phyloP scores from a whole-genome alignment of 2,113 vertebrate species.

The Peromyscus californicus region DNA sequence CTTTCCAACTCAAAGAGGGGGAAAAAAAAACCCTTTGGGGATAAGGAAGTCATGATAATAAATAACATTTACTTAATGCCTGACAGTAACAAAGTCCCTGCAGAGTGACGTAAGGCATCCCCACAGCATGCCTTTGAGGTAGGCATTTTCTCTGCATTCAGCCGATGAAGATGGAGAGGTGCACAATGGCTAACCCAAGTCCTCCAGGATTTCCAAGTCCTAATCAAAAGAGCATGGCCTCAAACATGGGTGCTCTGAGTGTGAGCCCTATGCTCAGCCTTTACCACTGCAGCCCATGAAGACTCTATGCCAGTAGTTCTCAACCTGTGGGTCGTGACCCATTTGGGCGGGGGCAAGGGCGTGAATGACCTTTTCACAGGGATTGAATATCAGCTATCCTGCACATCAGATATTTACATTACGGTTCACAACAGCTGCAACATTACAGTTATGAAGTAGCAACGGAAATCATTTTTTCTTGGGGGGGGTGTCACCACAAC shows the following conservation, averaged over 20 bases:
- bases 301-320: accelerated
- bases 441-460: neutral
- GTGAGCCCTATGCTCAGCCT: neutral
- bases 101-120: neutral
- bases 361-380: neutral
- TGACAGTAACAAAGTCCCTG: neutral
- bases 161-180: neutral
- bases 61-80: conserved; percentile 10
- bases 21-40: neutral
- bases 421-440: neutral
- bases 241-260: neutral
- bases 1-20: conserved; percentile 34
- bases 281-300: neutral
- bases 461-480: too few relatives aligned
- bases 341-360: too few relatives aligned
- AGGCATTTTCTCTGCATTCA: neutral
- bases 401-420: neutral
- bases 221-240: neutral
- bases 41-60: conserved; percentile 55
- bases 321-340: neutral
- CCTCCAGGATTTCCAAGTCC: neutral
- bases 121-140: neutral
- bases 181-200: neutral
- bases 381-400: neutral
- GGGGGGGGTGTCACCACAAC: neutral